Base-by-base conservation (phyloP, 2,888 invertebrate species). In the Euproctis similis region DNA sequence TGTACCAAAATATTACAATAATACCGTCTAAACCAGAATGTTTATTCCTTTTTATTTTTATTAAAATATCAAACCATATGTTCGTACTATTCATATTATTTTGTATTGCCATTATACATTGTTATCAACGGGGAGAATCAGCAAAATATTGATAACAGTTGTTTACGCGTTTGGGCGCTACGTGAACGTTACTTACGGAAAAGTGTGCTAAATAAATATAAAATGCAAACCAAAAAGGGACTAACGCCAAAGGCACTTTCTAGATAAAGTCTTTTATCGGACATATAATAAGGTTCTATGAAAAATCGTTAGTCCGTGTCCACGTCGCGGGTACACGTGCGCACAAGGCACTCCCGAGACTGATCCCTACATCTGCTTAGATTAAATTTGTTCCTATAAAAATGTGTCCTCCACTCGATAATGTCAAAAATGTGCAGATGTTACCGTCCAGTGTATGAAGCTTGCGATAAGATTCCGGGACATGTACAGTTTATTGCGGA, bases 371-470 rank as follows among this genome's bases (percentile, higher is more conserved):
- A 64, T 67, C 59, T 73, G 72, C 73, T 76, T 73, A 75, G 76
- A 80, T 81, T 81, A 81, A 78, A 77, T 78, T 80, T 76, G 76
- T 67, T 74, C 77, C 69, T 70, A 74, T 75, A 76, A 74, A 81
- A 78, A 75, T 72, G 72, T 68, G 68, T 66, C 64, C 69, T 67
- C 61, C 46, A 69, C 55, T 77, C 77, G 73, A 76, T 78, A 78
- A 72, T 73, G 69, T 62, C 58, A 62, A 64, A 70, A 72, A 74
- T 75, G 73, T 77, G 74, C 81, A 78, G 78, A 78, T 80, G 76
- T 72, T 66, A 67, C 66, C 71, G 66, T 68, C 52, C 66, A 70
- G 62, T 65, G 64, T 72, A 77, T 75, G 75, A 70, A 71, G 68
- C 65, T 54, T 57, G 66, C 67, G 73, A 76, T 73, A 71, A 72